Evolutionary conservation across 2,113 vertebrate genomes (phyloP), one percentile per base, ranked within the genome.

Genomic region (Anhinga rufa): DNA sequence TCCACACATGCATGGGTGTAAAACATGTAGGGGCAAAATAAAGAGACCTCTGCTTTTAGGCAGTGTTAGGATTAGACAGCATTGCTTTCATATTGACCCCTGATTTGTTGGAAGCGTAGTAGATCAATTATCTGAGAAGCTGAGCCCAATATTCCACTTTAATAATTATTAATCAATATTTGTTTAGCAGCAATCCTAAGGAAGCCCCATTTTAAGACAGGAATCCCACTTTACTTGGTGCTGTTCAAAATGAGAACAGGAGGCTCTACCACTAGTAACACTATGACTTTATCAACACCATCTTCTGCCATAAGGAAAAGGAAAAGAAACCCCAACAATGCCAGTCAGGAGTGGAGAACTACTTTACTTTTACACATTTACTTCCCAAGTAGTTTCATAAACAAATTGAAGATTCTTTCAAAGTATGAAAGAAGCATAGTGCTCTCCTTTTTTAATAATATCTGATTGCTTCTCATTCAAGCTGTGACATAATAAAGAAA

Each of bases 401-500:
- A 19, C 20, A 80, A 76, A 69, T 4, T 29, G 68, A 72, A 69
- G 46, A 42, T 72, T 88, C 58, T 81, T 83, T 51, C 42, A n/a
- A 81, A 64, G 36, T 60, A 31, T 34, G 29, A 55, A 88, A 66
- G 29, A 68, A 62, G 17, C 26, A 62, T 16, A 61, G 5, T 74
- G 49, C 5, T 75, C 36, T 77, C 46, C 52, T 80, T 82, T 85
- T 95, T 90, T 29, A 88, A n/a, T 87, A 82, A 32, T 60, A 78
- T 61, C 36, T 78, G 58, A 93, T 82, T 91, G 36, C 52, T 90
- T 91, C 76, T 95, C 34, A 84, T 88, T 93, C 80, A 95, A 94
- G 52, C 86, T 93, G 80, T 86, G 80, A 86, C 61, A 91, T 90
- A 94, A 93, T 52, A 86, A 32, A 92, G 70, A 91, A 96, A 96